Evolutionary conservation across 2,888 invertebrate genomes (phyloP).

Genomic region (Ryuthela nishihirai): DNA sequence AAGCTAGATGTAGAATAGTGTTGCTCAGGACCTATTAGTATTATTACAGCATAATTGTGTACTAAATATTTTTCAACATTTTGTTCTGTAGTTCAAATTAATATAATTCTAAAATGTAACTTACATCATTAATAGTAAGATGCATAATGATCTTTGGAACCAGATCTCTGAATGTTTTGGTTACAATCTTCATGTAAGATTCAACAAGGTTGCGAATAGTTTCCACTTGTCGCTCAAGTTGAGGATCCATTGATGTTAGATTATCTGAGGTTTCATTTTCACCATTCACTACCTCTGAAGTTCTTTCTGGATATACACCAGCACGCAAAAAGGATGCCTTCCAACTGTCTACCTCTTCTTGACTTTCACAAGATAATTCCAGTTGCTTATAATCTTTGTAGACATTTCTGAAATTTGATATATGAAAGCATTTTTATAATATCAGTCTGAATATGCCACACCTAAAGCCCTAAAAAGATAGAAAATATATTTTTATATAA

Average conservation of each 20-base stretch:
- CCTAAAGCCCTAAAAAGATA: no score
- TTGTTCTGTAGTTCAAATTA: neutral
- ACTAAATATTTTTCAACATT: no score
- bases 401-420: conserved; percentile 55
- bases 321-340: conserved; percentile 94
- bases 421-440: no score
- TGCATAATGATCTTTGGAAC: conserved; percentile 99
- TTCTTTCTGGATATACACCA: conserved; percentile 98
- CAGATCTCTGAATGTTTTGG: conserved; percentile 95
- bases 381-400: conserved; percentile 95
- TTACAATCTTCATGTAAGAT: conserved; percentile 99
- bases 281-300: conserved; percentile 60
- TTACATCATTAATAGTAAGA: conserved; percentile 87
- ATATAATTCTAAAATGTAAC: conserved; percentile 18
- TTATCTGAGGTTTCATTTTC: conserved; percentile 59
- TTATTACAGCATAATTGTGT: no score
- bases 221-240: conserved; percentile 97
- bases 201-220: conserved; percentile 99
- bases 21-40: no score
- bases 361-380: conserved; percentile 94
- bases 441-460: no score
- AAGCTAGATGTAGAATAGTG: no score
- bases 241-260: conserved; percentile 58
- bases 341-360: conserved; percentile 49
- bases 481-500: no score